Evolutionary conservation across 1,140 invertebrate genomes (phyloP), one percentile per base, ranked within the genome.

Genomic region (Vanessa atalanta): DNA sequence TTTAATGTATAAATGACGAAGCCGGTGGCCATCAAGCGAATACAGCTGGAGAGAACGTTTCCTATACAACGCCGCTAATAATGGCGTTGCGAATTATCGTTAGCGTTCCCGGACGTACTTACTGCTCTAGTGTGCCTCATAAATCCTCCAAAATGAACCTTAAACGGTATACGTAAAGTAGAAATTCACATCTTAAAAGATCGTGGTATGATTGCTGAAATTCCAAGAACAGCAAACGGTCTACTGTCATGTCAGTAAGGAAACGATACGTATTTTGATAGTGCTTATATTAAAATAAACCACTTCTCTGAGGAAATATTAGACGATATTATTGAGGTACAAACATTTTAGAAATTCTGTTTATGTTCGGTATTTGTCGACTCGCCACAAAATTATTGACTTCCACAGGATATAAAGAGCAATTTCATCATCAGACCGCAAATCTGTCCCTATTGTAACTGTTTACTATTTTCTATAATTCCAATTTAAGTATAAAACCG

Each of bases 61-160:
- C 81, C 84, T 83, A 78, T 81, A 86, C 79, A 85, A 82, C 77
- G 73, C 75, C 80, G 71, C 83, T 84, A 84, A 83, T 86, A 84
- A 85, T 85, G 84, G 79, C 78, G 76, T 79, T 76, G 78, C 81
- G 82, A 87, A 87, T 87, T 85, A 86, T 85, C 85, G 84, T 83
- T 83, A 84, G 79, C 77, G 75, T 76, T 74, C 79, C 76, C 77
- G 65, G 67, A 75, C 69, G 66, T 63, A 70, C 57, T 72, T 71
- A 76, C 70, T 69, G 66, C 72, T 76, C 31, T 47, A 72, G 65
- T 53, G 55, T 51, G 14, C 14, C 16, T 47, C 48, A 48, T 60
- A 64, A 75, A 57, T 37, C 55, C n/a, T 20, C 66, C 48, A 70
- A 75, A 82, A 55, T 78, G 55, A 65, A 73, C 75, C 72, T 57